A percentile compares a stretch with the other conserved stretches of the same genome.
Conservation (phyloP, 2,113 vertebrate genomes). For the Gymnocephalus cernua region DNA sequence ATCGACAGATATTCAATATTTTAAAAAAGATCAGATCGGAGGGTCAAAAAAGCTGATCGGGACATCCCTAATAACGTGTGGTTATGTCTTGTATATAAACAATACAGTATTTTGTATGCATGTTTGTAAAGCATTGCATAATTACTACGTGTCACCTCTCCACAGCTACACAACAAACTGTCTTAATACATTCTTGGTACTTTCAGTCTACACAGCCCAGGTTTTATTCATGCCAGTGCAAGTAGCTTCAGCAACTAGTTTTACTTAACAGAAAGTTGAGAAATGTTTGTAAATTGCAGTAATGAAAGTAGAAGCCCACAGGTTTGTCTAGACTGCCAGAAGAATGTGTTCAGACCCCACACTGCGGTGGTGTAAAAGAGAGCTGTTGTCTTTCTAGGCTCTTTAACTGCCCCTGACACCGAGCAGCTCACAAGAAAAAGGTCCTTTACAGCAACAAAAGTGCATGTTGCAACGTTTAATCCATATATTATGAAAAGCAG, state of each 20-base stretch:
- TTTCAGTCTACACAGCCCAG: background rate
- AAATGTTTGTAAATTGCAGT: conserved; percentile 69
- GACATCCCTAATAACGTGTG: no score
- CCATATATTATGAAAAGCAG: conserved; percentile 31
- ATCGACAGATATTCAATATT: no score
- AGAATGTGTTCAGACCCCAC: conserved; percentile 67
- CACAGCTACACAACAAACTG: background rate
- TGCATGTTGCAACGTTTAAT: conserved; percentile 23
- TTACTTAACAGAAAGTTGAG: conserved; percentile 49
- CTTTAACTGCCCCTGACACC: conserved; percentile 28
- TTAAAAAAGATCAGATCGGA: no score
- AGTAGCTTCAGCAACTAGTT: conserved; percentile 13
- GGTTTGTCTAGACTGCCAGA: conserved; percentile 72
- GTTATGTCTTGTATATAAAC: background rate
- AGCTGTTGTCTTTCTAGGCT: conserved; percentile 63
- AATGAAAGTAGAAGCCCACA: conserved; percentile 74
- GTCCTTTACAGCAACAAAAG: background rate
- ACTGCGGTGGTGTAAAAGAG: conserved; percentile 54
- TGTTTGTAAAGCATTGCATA: background rate
- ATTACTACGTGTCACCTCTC: background rate
- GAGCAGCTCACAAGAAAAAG: conserved; percentile 1
- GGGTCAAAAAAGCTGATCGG: no score
- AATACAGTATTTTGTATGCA: background rate
- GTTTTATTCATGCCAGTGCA: conserved; percentile 6
- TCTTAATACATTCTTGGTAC: background rate